A percentile compares a stretch with the other conserved stretches of the same genome.
phyloP scores from a whole-genome alignment of 2,888 invertebrate genomes.

The Agriopis marginaria region DNA sequence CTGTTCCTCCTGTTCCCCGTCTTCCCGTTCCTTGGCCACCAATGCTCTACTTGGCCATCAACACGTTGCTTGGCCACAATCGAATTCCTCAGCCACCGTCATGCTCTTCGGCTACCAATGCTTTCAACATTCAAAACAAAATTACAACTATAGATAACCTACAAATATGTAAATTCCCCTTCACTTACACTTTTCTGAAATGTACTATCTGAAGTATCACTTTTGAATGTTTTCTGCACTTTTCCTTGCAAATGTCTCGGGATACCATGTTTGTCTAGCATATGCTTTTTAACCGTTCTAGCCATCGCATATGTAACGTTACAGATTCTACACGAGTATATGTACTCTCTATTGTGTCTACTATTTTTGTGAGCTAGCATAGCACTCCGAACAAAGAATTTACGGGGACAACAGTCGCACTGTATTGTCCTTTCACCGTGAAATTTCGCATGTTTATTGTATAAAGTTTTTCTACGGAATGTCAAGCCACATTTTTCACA shows the following conservation, averaged over 20 bases:
- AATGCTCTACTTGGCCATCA: too few species aligned
- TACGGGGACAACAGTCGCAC: slow-evolving; percentile 70
- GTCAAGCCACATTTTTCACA: slow-evolving; percentile 79
- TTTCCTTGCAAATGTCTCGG: slow-evolving; percentile 73
- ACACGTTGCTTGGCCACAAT: too few species aligned
- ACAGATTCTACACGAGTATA: slow-evolving; percentile 70
- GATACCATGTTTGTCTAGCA: slow-evolving; percentile 71
- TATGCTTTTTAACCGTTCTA: slow-evolving; percentile 70
- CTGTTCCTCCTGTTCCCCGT: too few species aligned
- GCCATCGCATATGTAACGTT: slow-evolving; percentile 71
- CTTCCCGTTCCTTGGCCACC: too few species aligned
- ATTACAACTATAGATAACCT: not conserved
- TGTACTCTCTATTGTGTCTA: slow-evolving; percentile 69
- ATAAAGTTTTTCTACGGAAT: slow-evolving; percentile 71
- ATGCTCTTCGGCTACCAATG: too few species aligned
- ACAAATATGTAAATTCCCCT: not conserved
- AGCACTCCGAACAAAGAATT: slow-evolving; percentile 62
- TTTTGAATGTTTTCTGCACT: slow-evolving; percentile 45
- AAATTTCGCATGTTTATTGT: slow-evolving; percentile 71
- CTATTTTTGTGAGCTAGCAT: slow-evolving; percentile 73
- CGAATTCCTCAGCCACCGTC: too few species aligned
- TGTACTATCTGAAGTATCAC: not conserved
- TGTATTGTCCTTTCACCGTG: slow-evolving; percentile 72
- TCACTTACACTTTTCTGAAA: slow-evolving; percentile 7
- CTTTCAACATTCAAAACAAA: too few species aligned